A percentile compares a stretch with the other conserved stretches of the same genome.
These are phyloP conservation scores for Thamnophis sirtalis DNA, from an alignment of 2,113 vertebrate species.

Conservation along the genomic window DNA sequence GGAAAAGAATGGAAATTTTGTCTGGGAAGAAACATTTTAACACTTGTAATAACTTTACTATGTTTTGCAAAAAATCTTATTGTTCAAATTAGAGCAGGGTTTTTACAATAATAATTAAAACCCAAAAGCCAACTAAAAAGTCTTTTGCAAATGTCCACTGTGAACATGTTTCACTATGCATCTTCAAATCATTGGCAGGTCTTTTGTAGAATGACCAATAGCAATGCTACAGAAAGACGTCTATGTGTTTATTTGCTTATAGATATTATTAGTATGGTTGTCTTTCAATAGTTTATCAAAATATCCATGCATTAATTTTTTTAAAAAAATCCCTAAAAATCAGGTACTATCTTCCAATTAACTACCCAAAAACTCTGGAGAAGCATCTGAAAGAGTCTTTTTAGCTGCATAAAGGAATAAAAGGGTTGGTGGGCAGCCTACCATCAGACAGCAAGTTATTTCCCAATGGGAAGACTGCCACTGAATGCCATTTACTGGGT, in stretches of 20 bases:
- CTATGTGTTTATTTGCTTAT: background rate
- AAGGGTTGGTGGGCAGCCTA: background rate
- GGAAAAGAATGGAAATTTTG: background rate
- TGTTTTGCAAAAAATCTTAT: background rate
- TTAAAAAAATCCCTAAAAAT: background rate
- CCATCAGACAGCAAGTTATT: background rate
- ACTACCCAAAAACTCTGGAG: background rate
- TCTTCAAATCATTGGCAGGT: background rate
- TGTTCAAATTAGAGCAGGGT: background rate
- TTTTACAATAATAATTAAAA: background rate
- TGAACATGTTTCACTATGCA: background rate
- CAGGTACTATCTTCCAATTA: background rate
- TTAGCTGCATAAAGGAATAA: background rate
- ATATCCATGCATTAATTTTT: background rate
- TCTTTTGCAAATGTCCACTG: background rate
- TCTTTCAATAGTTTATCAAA: background rate
- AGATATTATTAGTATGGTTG: background rate
- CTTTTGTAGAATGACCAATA: background rate
- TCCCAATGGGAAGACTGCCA: background rate
- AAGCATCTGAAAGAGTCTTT: background rate
- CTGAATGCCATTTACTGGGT: background rate
- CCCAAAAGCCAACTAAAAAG: background rate
- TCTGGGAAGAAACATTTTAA: background rate
- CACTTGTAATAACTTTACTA: background rate
- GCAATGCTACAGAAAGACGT: background rate